Evolutionary conservation across 92 coral and sea anemone genomes (phyloP).

Genomic region (Muricea muricata): DNA sequence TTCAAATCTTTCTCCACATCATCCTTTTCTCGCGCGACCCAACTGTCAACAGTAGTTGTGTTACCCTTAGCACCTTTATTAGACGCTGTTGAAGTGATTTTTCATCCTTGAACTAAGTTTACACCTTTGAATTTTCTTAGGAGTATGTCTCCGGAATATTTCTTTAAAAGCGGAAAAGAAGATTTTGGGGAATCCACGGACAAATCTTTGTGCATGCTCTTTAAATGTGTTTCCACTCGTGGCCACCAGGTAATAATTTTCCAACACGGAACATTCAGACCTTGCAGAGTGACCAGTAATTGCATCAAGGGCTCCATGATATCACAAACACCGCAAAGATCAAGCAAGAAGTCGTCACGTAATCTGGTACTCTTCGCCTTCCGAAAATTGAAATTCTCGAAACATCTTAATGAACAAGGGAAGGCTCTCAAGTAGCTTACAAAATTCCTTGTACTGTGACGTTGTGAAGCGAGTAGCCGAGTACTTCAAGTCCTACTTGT

Average conservation of each 20-base stretch:
- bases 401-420: constrained; percentile 13
- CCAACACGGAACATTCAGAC: background rate
- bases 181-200: background rate
- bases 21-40: background rate
- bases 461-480: constrained; percentile 9
- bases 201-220: too few species aligned
- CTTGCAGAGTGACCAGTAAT: background rate
- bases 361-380: background rate
- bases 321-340: background rate
- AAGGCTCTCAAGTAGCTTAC: too few species aligned
- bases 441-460: constrained; percentile 27
- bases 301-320: background rate
- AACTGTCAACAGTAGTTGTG: too few species aligned
- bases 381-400: background rate
- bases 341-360: background rate
- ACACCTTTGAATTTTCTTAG: background rate
- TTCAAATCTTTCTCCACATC: constrained; percentile 12
- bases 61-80: too few species aligned
- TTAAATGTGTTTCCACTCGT: background rate
- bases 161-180: background rate
- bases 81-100: too few species aligned
- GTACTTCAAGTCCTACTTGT: constrained; percentile 18
- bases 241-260: background rate
- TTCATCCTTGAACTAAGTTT: background rate
- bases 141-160: background rate